These are phyloP conservation scores for Amphiprion ocellaris DNA, from an alignment of 2,113 vertebrate genomes.

Conservation along the genomic window DNA sequence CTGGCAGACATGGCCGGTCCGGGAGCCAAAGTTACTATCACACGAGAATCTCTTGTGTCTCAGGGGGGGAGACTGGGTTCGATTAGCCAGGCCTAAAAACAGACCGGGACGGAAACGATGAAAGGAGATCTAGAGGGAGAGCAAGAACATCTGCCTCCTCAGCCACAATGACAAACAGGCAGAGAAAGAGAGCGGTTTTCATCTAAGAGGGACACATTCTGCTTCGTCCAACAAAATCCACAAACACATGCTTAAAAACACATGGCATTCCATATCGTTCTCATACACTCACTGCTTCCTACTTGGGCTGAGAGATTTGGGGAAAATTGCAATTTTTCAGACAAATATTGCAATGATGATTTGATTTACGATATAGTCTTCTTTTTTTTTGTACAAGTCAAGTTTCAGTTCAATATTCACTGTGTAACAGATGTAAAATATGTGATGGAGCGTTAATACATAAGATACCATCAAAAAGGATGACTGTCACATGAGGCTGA, in stretches of 20 bases:
- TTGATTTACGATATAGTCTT: too few species aligned
- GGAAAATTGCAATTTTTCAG: too few species aligned
- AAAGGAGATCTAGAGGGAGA: conserved; percentile 68
- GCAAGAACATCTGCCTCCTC: conserved; percentile 68
- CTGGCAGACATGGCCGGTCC: conserved; percentile 44
- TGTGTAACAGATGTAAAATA: too few species aligned
- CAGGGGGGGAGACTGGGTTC: conserved; percentile 60
- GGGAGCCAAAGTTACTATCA: conserved; percentile 75
- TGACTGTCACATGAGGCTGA: too few species aligned
- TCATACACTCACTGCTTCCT: conserved; percentile 13
- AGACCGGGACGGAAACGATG: conserved; percentile 72
- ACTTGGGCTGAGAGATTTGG: neutral
- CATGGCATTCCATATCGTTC: conserved; percentile 8
- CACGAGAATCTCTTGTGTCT: conserved; percentile 64
- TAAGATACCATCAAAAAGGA: too few species aligned
- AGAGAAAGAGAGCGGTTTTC: conserved; percentile 39
- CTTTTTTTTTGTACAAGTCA: too few species aligned
- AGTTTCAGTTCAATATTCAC: too few species aligned
- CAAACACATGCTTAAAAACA: conserved; percentile 58
- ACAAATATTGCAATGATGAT: too few species aligned
- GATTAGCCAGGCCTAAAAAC: conserved; percentile 73
- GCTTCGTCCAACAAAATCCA: conserved; percentile 50
- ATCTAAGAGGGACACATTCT: conserved; percentile 32
- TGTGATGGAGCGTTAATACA: too few species aligned
- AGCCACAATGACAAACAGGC: conserved; percentile 68